These are phyloP conservation scores for Leptinotarsa tumamoca DNA, from an alignment of 2,888 invertebrate genomes.

Conservation along the genomic window DNA sequence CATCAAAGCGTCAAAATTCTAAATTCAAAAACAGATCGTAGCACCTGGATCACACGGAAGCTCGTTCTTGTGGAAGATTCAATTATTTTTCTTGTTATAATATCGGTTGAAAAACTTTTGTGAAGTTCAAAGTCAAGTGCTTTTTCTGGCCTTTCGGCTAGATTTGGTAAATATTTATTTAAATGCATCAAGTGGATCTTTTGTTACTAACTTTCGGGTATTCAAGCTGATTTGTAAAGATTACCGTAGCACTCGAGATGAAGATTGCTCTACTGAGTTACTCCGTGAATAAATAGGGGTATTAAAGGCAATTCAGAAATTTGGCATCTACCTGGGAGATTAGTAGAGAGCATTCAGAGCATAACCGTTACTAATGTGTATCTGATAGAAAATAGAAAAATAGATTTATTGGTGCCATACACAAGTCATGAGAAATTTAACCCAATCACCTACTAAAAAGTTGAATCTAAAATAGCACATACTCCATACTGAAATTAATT, in stretches of 20 bases:
- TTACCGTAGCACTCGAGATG: conserved; percentile 33
- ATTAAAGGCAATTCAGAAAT: background rate
- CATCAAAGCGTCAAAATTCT: conserved; percentile 44
- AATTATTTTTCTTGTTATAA: conserved; percentile 39
- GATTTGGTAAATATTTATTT: conserved; percentile 48
- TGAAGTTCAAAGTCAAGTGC: conserved; percentile 48
- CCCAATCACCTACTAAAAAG: no score
- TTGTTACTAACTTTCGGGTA: conserved; percentile 41
- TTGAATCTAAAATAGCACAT: no score
- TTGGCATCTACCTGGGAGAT: background rate
- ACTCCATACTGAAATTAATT: no score
- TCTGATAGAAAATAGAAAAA: no score
- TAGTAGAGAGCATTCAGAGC: no score
- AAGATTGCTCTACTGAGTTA: conserved; percentile 29
- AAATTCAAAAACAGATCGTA: conserved; percentile 35
- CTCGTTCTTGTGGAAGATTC: conserved; percentile 41
- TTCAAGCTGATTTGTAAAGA: conserved; percentile 44
- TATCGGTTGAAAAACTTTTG: conserved; percentile 36
- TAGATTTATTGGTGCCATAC: no score
- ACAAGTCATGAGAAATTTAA: no score
- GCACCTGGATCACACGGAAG: conserved; percentile 43
- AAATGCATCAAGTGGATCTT: conserved; percentile 37
- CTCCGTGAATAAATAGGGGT: background rate
- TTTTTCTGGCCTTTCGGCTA: conserved; percentile 30
- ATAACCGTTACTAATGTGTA: no score